Base-by-base conservation (phyloP, 2,797 vertebrate genomes). In the Pyrocephalus nanus region DNA sequence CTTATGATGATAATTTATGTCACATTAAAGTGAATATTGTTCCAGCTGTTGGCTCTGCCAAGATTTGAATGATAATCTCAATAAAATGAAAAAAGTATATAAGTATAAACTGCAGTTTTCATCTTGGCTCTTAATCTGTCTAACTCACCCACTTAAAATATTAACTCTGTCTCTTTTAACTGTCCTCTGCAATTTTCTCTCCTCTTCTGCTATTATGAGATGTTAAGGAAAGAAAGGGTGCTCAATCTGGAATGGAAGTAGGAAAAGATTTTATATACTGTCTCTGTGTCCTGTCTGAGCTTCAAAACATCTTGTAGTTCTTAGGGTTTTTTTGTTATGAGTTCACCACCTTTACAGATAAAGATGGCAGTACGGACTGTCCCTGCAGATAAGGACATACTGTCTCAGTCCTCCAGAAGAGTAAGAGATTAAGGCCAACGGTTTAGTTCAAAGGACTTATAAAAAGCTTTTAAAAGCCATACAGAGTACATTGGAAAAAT, bases 41-140 rank as follows among this genome's bases (percentile, higher is more conserved):
- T 91, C 76, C 92, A 96, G 89, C 73, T 94, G 65, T 86, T 82
- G 66, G 62, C 25, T 92, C 72, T 95, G 79, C 45, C 77, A 85
- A 92, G 65, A 71, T 72, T 34, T 91, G 80, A 96, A 88, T 72
- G 54, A 82, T 92, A 86, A 91, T 74, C 81, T 79, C 67, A 93
- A 71, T 81, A 85, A 93, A 88, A 79, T 34, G 15, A 88, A 15
- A 20, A 34, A 84, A 91, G 50, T 55, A 16, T 53, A 30, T 53
- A 53, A 53, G 55, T 50, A 78, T 75, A 93, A 90, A 72, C 12
- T 42, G 58, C 50, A 73, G 18, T 88, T 95, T 90, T 81, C 11
- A 50, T 92, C 50, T 93, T 85, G 71, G 58, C 51, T 88, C 43
- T 74, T 2, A 6, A 76, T 81, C 50, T 86, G 26, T 70, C 60